These are phyloP conservation scores for Myocastor coypus DNA, from an alignment of 2,113 vertebrate species.

Conservation along the genomic window DNA sequence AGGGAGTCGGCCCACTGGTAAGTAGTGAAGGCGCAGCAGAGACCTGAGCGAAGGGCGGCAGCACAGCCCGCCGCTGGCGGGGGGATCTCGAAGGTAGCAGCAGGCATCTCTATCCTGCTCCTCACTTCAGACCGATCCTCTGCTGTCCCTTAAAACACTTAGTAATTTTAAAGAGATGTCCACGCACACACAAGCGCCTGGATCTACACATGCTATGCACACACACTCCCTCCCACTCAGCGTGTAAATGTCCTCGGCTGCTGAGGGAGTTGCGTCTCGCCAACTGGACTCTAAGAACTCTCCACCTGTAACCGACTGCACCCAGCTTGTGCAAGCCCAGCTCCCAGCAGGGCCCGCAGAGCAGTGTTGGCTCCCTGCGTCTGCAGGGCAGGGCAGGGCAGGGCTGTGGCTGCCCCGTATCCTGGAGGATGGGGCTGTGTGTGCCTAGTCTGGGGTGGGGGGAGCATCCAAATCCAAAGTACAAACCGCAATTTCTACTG, in stretches of 20 bases:
- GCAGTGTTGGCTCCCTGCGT: rapidly evolving
- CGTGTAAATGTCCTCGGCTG: background rate
- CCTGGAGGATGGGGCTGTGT: background rate
- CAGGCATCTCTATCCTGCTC: background rate
- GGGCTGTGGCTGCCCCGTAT: background rate
- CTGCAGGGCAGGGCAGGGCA: too few relatives aligned
- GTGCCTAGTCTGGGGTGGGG: background rate
- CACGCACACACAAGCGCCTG: background rate
- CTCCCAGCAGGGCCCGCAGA: background rate
- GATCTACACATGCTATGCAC: background rate
- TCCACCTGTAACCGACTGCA: background rate
- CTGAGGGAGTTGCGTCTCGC: background rate
- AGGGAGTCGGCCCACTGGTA: background rate
- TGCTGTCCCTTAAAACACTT: background rate
- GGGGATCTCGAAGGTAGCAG: rapidly evolving
- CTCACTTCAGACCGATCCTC: background rate
- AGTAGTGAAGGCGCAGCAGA: background rate
- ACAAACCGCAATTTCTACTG: background rate
- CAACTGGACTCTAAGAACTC: background rate
- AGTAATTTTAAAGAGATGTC: background rate
- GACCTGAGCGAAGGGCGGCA: background rate
- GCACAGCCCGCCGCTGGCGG: background rate
- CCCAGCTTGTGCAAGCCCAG: background rate
- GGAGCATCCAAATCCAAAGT: background rate
- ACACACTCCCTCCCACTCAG: background rate